These are phyloP conservation scores for Mythimna loreyi DNA, from an alignment of 2,888 invertebrate species.

Conservation along the genomic window DNA sequence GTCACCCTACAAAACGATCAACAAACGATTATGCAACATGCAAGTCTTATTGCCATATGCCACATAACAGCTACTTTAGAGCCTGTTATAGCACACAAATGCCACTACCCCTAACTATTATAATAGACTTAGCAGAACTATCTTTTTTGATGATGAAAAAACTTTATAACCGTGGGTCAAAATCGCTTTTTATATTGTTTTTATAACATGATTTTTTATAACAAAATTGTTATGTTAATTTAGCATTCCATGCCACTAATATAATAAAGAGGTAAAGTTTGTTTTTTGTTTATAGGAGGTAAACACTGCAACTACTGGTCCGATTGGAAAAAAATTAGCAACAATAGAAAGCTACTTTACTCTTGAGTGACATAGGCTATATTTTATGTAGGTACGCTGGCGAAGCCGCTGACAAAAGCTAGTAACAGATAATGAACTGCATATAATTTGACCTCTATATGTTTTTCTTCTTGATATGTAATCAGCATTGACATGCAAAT, in stretches of 20 bases:
- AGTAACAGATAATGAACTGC: background rate
- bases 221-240: conserved; percentile 3
- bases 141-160: conserved; percentile 58
- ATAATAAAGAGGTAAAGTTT: no score
- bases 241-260: background rate
- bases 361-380: no score
- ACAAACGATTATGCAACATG: conserved; percentile 52
- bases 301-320: no score
- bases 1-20: conserved; percentile 64
- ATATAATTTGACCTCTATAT: background rate
- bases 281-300: no score
- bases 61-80: conserved; percentile 71
- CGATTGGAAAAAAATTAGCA: no score
- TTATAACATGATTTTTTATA: background rate
- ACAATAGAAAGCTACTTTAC: no score
- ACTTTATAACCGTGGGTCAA: conserved; percentile 11
- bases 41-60: conserved; percentile 74
- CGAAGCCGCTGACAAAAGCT: no score
- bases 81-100: conserved; percentile 32
- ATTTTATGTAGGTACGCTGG: no score
- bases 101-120: conserved; percentile 60
- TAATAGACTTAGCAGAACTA: conserved; percentile 61
- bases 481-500: no score
- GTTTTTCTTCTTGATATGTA: no score
- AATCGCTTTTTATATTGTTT: conserved; percentile 7